Evolutionary conservation across 2,888 invertebrate species (phyloP), one percentile per base, ranked within the genome.

Genomic region (Callinectes sapidus): DNA sequence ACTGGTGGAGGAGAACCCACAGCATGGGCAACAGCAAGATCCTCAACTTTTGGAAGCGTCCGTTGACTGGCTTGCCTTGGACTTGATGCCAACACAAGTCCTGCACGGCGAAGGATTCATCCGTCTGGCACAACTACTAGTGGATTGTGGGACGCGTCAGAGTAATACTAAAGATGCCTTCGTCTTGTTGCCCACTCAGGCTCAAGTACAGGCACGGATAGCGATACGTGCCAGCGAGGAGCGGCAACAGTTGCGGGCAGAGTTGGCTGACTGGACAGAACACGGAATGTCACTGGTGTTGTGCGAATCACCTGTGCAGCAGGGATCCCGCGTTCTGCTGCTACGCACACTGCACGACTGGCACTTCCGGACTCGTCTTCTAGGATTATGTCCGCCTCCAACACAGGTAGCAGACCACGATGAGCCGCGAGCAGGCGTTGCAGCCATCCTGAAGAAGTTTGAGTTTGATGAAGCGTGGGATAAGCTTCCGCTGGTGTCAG

Each of bases 61-160:
- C 81, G 90, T 81, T 28, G 90, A 90, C 6, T 90, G 18, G 32
- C 54, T 90, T 28, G 55, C 55, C 81, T 81, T 16, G n/a, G 90
- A 90, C 32, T 54, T 90, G 90, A 32, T 90, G 3, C 23, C 90
- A n/a, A 28, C 48, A 42, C 90, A 90, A 18, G n/a, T n/a, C 13
- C 28, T 90, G 28, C n/a, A 18, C 54, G 90, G 90, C 18, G 54
- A n/a, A 2, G 90, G 90, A 1, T 90, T 90, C 54, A 48, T 39
- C 14, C 77, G 81, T 18, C 28, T 90, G 32, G 90, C 90, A 32
- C 90, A 90, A 81, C 32, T 90, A 23, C 32, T 90, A 23, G 81
- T 90, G 32, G 90, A 90, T 1, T 77, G 77, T 48, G 90, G 90
- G 28, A 55, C 81, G 13, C 28, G 77, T 1, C 81, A 90, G 18